Base-by-base conservation (phyloP, 1,140 invertebrate species). In the Bombus waltoni region DNA sequence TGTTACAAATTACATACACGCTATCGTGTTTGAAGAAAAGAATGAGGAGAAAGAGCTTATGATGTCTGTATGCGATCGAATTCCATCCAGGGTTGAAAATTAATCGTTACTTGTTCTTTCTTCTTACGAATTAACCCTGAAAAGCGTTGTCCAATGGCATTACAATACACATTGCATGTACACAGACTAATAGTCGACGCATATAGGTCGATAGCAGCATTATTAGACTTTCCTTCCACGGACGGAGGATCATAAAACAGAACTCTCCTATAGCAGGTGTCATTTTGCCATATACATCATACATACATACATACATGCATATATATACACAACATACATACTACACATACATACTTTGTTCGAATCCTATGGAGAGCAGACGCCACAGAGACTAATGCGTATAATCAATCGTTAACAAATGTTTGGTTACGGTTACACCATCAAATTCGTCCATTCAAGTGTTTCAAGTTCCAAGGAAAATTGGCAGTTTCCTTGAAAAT, bases 1-100 rank as follows among this genome's bases (percentile, higher is more conserved):
- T 84, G 77, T 86, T 91, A 85, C 85, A 71, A 81, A 91, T 76
- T 86, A 62, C 71, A 73, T 59, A 81, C 71, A 81, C 76, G 66
- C 62, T 86, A 71, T 89, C 38, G 68, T 81, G 65, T 78, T 73
- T 32, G 79, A 38, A n/a, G 62, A 85, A 22, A 79, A 35, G 28
- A 22, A 22, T 15, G n/a, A 9, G 59, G 10, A 78, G 38, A 65
- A 77, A 80, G 70, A 87, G 70, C 40, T 78, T 89, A 80, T 71
- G 57, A 86, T 66, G 53, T 82, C 68, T 77, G n/a, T 40, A 47
- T n/a, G 44, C 76, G 57, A 59, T 59, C 47, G n/a, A 65, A 47
- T 66, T 68, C 35, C 72, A 71, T 89, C 65, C 79, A 68, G 57
- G 76, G 73, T 82, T 65, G 28, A 62, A 57, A 25, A 57, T 38